Percentiles rank a stretch among this genome's conserved stretches.
Conservation (phyloP, 1,140 invertebrate species). For the Pteromalus puparum region DNA sequence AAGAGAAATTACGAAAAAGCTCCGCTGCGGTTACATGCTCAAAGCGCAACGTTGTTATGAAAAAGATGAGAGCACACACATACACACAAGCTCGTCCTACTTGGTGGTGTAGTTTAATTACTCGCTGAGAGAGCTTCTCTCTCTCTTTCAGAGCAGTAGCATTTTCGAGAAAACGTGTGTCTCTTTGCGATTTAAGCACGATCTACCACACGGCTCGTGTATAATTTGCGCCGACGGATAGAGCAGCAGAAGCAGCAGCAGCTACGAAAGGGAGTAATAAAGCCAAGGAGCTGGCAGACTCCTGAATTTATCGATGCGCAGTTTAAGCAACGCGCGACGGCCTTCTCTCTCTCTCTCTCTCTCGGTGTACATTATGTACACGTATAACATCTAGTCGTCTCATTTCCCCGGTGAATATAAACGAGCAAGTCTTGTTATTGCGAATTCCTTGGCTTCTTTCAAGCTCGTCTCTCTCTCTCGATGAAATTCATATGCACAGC, state of each 20-base stretch:
- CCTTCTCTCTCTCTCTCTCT: too few species aligned
- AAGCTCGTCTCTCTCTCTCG: too few species aligned
- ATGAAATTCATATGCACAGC: too few species aligned
- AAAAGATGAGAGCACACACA: background rate
- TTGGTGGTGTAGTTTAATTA: background rate
- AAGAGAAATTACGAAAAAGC: background rate
- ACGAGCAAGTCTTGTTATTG: background rate
- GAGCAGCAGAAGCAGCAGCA: background rate
- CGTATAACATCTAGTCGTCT: background rate
- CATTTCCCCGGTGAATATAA: background rate
- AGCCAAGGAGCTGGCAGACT: slow-evolving; percentile 14
- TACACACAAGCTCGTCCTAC: background rate
- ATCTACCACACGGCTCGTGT: background rate
- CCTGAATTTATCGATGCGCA: slow-evolving; percentile 6
- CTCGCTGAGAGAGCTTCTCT: background rate
- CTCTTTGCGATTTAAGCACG: background rate
- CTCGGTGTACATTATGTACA: background rate
- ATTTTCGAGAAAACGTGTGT: background rate
- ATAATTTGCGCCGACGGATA: slow-evolving; percentile 3
- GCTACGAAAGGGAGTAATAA: slow-evolving; percentile 50
- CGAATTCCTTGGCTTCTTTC: background rate
- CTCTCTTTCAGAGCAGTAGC: background rate
- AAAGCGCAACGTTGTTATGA: background rate
- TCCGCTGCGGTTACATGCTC: background rate
- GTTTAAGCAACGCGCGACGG: background rate